Evolutionary conservation across 2,888 invertebrate genomes (phyloP).

Genomic region (Trachelus iudaicus): DNA sequence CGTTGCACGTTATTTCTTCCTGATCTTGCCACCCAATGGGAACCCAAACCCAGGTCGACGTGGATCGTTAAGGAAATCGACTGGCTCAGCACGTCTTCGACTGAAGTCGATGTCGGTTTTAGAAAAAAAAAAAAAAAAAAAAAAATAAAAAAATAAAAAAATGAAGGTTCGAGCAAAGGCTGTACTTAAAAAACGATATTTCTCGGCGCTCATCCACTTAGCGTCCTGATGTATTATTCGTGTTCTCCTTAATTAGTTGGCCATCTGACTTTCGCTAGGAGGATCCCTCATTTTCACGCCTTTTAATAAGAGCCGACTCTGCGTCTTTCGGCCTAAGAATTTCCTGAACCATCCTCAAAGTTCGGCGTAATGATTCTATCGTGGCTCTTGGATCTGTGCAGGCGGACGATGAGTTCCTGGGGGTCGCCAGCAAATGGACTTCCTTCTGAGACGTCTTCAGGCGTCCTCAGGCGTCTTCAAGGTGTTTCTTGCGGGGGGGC

Average conservation of each 20-base stretch:
- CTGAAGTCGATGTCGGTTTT: neutral
- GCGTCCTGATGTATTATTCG: constrained; percentile 8
- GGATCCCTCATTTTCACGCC: constrained; percentile 28
- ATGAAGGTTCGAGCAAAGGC: neutral
- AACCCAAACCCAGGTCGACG: neutral
- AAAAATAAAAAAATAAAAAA: constrained; percentile 23
- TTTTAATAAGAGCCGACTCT: constrained; percentile 18
- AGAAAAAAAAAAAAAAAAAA: constrained; percentile 7
- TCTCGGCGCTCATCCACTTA: neutral
- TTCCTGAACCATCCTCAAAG: neutral
- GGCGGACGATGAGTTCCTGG: too few species aligned
- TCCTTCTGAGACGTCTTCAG: too few species aligned
- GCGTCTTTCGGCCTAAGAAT: too few species aligned
- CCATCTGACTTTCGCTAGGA: constrained; percentile 7
- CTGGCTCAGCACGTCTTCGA: neutral
- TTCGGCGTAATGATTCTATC: neutral
- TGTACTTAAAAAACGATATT: constrained; percentile 8
- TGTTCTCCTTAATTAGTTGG: constrained; percentile 14
- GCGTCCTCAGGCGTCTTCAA: too few species aligned
- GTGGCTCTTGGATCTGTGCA: too few species aligned
- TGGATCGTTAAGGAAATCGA: constrained; percentile 1
- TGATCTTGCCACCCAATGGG: neutral
- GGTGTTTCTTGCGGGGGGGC: too few species aligned
- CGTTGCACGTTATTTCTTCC: too few species aligned
- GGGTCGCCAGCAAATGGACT: too few species aligned